Evolutionary conservation across 2,888 invertebrate species (phyloP), one percentile per base, ranked within the genome.

Genomic region (Bibio marci): DNA sequence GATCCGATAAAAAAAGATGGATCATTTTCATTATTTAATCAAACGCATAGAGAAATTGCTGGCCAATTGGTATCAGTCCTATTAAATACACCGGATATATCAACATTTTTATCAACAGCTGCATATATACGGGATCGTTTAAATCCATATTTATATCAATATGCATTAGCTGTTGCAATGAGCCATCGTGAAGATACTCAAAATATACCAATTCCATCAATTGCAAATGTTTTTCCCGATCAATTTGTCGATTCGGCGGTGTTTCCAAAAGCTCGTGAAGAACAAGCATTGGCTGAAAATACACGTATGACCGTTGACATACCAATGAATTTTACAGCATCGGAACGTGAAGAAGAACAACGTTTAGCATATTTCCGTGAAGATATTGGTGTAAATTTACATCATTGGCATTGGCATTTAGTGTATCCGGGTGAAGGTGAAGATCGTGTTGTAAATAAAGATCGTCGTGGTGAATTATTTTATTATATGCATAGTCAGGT

Each of bases 351-450:
- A 48, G 71, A 70, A 1, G 83, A 83, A 51, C 80, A 82, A 57
- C 68, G 75, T 12, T 59, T 80, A 40, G 77, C 80, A 22, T 83
- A 82, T 60, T 83, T 78, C 69, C 69, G 81, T 34, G 82, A 83
- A 55, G 83, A 82, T 56, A 61, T 81, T 42, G 80, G 80, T 47
- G 64, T 83, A 50, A 83, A 83, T 62, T 70, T 80, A 25, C 83
- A 85, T 56, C 82, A 85, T 56, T 85, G 82, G 82, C 82, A 83
- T 55, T 83, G 82, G 82, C 83, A 83, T 65, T 65, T 83, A 43
- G 79, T 82, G 0, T 82, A 80, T 52, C 81, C 81, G 0, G 73
- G 72, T 51, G 67, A 71, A 27, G 70, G 65, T 3, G 66, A 69
- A 14, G 51, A 54, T 12, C 58, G 63, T 30, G 71, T 81, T 30